Conservation (phyloP, 2,888 invertebrate species). For the Lasioglossum figueresi region DNA sequence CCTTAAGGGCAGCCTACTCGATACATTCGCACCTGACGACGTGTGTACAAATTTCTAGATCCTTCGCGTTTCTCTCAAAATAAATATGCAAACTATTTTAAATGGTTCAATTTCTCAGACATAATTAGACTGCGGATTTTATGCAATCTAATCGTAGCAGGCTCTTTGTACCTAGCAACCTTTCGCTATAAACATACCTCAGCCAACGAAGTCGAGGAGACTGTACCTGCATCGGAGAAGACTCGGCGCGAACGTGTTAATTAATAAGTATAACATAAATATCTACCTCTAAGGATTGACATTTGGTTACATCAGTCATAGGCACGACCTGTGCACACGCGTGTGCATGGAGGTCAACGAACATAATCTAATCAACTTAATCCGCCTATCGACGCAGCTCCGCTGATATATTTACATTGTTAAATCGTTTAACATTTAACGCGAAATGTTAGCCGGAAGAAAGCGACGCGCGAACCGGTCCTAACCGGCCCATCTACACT, state of each 20-base stretch:
- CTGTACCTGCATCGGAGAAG: background rate
- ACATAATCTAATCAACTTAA: constrained; percentile 39
- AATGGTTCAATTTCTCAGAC: background rate
- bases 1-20: background rate
- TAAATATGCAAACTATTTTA: background rate
- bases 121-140: background rate
- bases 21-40: background rate
- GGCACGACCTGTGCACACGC: constrained; percentile 39
- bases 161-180: background rate
- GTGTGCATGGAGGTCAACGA: constrained; percentile 39
- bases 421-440: constrained; percentile 40
- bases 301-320: constrained; percentile 81
- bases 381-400: constrained; percentile 18
- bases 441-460: constrained; percentile 15
- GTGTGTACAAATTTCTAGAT: background rate
- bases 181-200: background rate
- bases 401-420: constrained; percentile 63
- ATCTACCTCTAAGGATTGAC: constrained; percentile 69
- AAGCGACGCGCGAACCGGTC: background rate
- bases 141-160: background rate
- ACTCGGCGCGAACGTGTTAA: constrained; percentile 14
- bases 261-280: constrained; percentile 63
- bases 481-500: background rate
- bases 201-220: background rate
- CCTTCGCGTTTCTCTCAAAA: background rate